Base-by-base conservation (phyloP, 1,140 invertebrate species). In the Drosophila ogumai region DNA sequence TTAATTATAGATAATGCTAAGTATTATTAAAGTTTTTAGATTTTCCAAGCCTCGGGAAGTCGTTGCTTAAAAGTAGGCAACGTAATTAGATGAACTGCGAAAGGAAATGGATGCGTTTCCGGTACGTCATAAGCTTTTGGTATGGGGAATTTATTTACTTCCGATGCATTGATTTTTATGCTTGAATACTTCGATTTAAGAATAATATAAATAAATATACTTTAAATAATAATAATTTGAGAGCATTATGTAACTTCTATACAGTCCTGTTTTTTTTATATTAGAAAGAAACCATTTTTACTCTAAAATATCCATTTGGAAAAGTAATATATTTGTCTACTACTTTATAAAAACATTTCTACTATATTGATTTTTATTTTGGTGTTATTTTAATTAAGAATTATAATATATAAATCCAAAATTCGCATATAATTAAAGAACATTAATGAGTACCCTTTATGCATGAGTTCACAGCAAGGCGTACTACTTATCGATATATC, bases 101-200 rank as follows among this genome's bases (percentile, higher is more conserved):
- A 3, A 15, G 52, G 52, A 55, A 25, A 38, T 55, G 34, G 7
- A 13, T 25, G 34, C 52, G 22, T 25, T 55, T 55, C 52, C 52
- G 34, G 52, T 5, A 2, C 15, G 25, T 6, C n/a, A 8, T n/a
- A 15, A 22, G 32, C n/a, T 10, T 6, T n/a, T 12, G 5, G 19
- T 6, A 6, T 22, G 6, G 19, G 10, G 12, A 19, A 34, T 34
- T 2, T 32, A 17, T 4, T 49, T 6, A n/a, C 5, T 10, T n/a
- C 10, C 6, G 0, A 13, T 22, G 12, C 10, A 6, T 44, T 43
- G n/a, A 41, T 41, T 28, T 28, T 28, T 28, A 28, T 28, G 25
- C 6, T 0, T 22, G 22, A 22, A 22, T 22, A 22, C 22, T 22
- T 22, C 22, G 22, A 22, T 22, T 22, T 22, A 22, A 22, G 22